phyloP scores from a whole-genome alignment of 2,797 vertebrate genomes.

The Lemur catta region DNA sequence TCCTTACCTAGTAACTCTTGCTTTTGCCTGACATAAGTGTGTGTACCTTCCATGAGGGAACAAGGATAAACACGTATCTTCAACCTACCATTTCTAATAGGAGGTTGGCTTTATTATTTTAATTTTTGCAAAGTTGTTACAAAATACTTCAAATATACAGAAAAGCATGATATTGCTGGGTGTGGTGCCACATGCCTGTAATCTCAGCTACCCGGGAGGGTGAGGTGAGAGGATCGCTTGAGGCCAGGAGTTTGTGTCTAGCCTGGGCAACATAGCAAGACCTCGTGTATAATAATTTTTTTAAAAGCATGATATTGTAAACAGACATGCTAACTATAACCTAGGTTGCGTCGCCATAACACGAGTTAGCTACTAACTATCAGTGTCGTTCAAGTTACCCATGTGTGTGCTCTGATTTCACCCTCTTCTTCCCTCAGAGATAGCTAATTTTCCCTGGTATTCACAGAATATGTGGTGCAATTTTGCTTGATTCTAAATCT shows the following conservation, averaged over 20 bases:
- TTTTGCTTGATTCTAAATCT: not conserved
- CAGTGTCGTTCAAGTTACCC: not conserved
- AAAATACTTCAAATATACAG: not conserved
- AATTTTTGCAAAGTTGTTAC: not conserved
- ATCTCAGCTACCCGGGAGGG: not conserved
- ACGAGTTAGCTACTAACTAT: not conserved
- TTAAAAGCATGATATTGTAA: not conserved
- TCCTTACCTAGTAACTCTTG: no score
- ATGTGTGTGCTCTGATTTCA: not conserved
- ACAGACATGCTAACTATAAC: not conserved
- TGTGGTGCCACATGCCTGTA: not conserved
- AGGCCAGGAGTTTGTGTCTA: not conserved
- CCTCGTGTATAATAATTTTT: not conserved
- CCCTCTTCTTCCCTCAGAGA: not conserved
- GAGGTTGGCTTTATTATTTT: not conserved
- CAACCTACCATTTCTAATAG: not conserved
- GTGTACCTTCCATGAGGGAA: not conserved
- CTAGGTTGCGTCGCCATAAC: fast-evolving
- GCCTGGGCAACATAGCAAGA: not conserved
- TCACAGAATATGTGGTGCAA: fast-evolving
- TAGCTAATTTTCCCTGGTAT: not conserved
- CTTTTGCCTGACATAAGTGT: not conserved
- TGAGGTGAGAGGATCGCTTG: not conserved
- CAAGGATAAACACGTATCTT: not conserved
- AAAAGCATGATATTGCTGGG: not conserved